Base-by-base conservation (phyloP, 2,888 invertebrate genomes). In the Drosophila acutilabella region DNA sequence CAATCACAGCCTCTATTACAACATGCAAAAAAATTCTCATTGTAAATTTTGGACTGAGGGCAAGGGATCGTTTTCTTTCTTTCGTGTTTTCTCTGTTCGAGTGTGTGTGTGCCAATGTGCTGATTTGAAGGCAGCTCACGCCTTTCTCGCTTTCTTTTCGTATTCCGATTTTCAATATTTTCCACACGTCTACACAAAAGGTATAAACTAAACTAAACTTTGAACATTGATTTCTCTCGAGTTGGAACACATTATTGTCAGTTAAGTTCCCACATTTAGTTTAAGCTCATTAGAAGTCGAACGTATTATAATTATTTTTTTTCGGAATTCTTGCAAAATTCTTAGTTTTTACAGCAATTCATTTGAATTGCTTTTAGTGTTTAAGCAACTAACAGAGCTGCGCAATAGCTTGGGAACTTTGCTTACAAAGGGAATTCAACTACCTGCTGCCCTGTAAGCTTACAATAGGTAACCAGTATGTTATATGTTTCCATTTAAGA, bases 131-230 rank as follows among this genome's bases (percentile, higher is more conserved):
- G 70, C 88, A 80, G 47, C 83, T 82, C 83, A 83, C 83, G 83
- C 86, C 80, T 61, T 66, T 45, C 60, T 16, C 51, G 13, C 78
- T 60, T 70, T 56, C 74, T 53, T 69, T 64, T 62, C 56, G 38
- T 71, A 62, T 76, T 70, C 20, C 65, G 68, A 64, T 78, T 85
- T 53, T 53, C 75, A 83, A 83, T 82, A 83, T 88, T 86, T 83
- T 83, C 83, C 88, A 83, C 83, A 83, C 83, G 83, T 88, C 86
- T 75, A 59, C 67, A 82, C 83, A 86, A 75, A 80, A 86, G 83
- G 88, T 78, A 67, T 42, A 70, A 50, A 26, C 58, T 42, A 58
- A 71, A 71, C 50, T 42, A 41, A 70, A 66, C 67, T 66, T 36
- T 70, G 50, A 47, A 44, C 71, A 68, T 70, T 88, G 75, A 80